A percentile compares a stretch with the other conserved stretches of the same genome.
Evolutionary conservation across 2,797 vertebrate species (phyloP).

Genomic region (Dipus sagitta): DNA sequence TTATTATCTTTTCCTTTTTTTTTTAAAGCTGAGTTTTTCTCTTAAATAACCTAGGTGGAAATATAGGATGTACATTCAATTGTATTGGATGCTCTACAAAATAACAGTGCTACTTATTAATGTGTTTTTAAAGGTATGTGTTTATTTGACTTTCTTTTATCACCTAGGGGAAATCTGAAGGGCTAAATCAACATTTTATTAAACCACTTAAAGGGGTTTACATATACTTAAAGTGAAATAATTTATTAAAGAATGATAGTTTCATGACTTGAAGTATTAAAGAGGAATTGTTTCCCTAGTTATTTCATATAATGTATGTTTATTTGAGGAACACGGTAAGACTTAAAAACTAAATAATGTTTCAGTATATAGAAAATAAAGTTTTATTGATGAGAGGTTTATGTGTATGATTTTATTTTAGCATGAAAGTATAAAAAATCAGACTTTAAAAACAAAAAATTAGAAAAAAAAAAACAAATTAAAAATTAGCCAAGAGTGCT

Average conservation of each 20-base stretch:
- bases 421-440: background rate
- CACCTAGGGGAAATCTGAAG: background rate
- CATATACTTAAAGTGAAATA: background rate
- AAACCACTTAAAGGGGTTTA: slow-evolving; percentile 1
- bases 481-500: too few species aligned
- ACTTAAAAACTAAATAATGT: background rate
- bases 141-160: slow-evolving; percentile 23
- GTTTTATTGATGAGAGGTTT: background rate
- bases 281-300: background rate
- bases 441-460: background rate
- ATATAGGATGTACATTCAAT: background rate
- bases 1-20: background rate
- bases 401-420: background rate
- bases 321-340: background rate
- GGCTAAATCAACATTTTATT: background rate
- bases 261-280: background rate
- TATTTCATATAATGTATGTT: background rate
- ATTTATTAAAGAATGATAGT: background rate
- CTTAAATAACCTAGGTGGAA: background rate
- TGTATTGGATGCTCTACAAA: background rate
- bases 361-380: background rate
- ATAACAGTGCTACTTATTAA: background rate
- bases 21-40: background rate
- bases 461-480: too few species aligned
- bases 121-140: background rate